These are phyloP conservation scores for Epinephelus cyanopodus DNA, from an alignment of 2,113 vertebrate genomes.

Conservation along the genomic window DNA sequence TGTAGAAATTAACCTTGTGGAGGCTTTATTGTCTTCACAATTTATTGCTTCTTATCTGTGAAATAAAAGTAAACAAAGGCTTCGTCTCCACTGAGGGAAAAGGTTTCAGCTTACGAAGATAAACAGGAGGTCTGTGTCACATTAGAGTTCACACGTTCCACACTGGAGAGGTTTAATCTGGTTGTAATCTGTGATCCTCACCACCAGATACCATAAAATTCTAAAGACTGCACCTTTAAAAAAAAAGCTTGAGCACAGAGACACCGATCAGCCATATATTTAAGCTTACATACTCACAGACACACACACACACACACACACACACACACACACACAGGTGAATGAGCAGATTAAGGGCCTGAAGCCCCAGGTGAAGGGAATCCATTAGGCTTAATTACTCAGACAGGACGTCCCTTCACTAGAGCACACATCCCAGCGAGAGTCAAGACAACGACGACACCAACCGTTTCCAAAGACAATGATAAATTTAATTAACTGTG, in stretches of 20 bases:
- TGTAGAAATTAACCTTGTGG: too few relatives aligned
- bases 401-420: conserved; percentile 64
- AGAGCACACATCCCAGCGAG: conserved; percentile 53
- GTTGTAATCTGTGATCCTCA: too few relatives aligned
- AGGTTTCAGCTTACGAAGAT: too few relatives aligned
- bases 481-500: conserved; percentile 81
- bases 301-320: conserved; percentile 1
- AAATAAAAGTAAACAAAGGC: too few relatives aligned
- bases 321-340: conserved; percentile 6
- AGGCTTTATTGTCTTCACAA: too few relatives aligned
- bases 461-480: conserved; percentile 74
- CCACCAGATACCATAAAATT: too few relatives aligned
- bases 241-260: neutral
- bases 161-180: too few relatives aligned
- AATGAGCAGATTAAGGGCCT: conserved; percentile 38
- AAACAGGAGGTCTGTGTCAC: too few relatives aligned
- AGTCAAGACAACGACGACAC: conserved; percentile 45
- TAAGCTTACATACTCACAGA: neutral
- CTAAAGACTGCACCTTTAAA: too few relatives aligned
- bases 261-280: neutral
- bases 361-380: conserved; percentile 65
- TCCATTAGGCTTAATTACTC: conserved; percentile 76
- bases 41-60: too few relatives aligned
- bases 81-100: too few relatives aligned
- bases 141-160: too few relatives aligned